Evolutionary conservation across 2,113 vertebrate genomes (phyloP).

Genomic region (Micromys minutus): DNA sequence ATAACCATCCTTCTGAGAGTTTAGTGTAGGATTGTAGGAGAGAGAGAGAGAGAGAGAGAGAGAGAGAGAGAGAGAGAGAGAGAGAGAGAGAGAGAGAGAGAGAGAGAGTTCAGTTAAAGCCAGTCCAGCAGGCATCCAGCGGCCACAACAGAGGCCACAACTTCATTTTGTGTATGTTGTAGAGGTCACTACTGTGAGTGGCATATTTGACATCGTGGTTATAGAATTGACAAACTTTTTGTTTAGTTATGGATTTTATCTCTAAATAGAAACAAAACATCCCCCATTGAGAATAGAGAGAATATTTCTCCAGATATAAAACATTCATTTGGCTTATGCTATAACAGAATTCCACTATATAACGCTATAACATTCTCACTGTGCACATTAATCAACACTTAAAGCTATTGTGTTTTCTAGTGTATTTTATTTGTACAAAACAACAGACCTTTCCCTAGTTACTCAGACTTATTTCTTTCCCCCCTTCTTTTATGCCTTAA

Average conservation of each 20-base stretch:
- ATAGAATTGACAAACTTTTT: not conserved
- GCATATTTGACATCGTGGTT: not conserved
- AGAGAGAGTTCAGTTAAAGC: not conserved
- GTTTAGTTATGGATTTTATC: not conserved
- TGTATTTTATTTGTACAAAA: not conserved
- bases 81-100: no score
- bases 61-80: no score
- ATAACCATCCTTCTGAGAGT: not conserved
- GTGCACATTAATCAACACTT: not conserved
- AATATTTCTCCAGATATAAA: not conserved
- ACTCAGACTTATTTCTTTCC: not conserved
- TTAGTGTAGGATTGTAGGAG: no score
- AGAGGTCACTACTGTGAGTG: not conserved
- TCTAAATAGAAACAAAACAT: conserved; percentile 45
- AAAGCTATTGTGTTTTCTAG: not conserved
- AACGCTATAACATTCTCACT: not conserved
- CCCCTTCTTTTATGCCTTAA: not conserved
- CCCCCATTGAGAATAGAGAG: conserved; percentile 14
- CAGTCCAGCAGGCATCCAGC: not conserved
- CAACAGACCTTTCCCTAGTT: not conserved
- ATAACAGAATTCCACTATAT: not conserved
- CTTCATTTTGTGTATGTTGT: not conserved
- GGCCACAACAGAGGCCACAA: no score
- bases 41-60: no score
- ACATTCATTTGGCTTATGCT: not conserved